A percentile compares a stretch with the other conserved stretches of the same genome.
Conservation (phyloP, 2,888 invertebrate genomes). For the Aphelenchoides bicaudatus region DNA sequence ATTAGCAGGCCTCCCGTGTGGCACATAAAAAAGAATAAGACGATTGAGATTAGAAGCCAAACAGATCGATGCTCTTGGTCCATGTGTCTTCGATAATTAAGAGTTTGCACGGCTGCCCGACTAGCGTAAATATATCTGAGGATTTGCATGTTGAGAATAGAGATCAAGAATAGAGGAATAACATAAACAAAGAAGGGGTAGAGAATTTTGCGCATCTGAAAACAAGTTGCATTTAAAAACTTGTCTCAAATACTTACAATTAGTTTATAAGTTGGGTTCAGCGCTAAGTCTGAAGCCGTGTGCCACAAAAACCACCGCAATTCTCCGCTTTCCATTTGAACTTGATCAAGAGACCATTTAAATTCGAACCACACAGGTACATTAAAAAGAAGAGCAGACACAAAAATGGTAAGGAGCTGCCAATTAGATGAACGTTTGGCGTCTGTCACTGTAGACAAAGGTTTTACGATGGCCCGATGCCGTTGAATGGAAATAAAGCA, state of each 20-base stretch:
- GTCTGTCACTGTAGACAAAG: slow-evolving; percentile 35
- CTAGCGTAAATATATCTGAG: slow-evolving; percentile 32
- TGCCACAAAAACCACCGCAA: slow-evolving; percentile 37
- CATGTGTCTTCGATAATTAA: slow-evolving; percentile 36
- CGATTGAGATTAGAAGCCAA: slow-evolving; percentile 56
- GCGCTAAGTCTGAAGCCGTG: slow-evolving; percentile 39
- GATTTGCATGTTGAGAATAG: slow-evolving; percentile 53
- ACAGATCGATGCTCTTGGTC: slow-evolving; percentile 49
- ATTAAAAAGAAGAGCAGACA: slow-evolving; percentile 52
- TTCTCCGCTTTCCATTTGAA: slow-evolving; percentile 22
- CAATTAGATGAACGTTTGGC: slow-evolving; percentile 29
- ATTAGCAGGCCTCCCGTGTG: slow-evolving; percentile 57
- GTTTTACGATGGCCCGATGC: slow-evolving; percentile 44
- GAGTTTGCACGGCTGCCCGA: slow-evolving; percentile 22
- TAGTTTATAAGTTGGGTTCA: slow-evolving; percentile 39
- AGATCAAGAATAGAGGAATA: slow-evolving; percentile 51
- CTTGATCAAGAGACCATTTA: slow-evolving; percentile 39
- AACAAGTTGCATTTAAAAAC: slow-evolving; percentile 2
- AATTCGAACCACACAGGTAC: slow-evolving; percentile 55
- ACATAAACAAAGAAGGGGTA: slow-evolving; percentile 55
- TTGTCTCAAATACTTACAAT: slow-evolving; percentile 23
- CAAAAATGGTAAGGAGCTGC: slow-evolving; percentile 43
- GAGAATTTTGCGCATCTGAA: slow-evolving; percentile 52
- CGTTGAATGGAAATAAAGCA: slow-evolving; percentile 56
- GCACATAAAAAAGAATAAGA: slow-evolving; percentile 55